phyloP scores from a whole-genome alignment of 1,140 invertebrate species.

The Battus philenor region DNA sequence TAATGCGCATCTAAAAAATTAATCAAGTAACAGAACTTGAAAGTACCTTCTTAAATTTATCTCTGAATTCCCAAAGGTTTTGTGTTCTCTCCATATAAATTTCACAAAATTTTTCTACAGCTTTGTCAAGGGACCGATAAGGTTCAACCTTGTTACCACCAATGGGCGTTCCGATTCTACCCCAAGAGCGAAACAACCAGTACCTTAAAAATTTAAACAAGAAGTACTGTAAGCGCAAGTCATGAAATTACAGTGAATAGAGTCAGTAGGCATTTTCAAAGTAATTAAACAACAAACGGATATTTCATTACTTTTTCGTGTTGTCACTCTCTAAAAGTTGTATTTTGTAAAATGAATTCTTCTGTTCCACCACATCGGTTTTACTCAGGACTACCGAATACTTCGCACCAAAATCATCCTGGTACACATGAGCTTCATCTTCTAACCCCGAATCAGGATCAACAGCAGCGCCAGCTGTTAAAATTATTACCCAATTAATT shows the following conservation, averaged over 20 bases:
- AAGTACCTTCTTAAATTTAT: constrained; percentile 86
- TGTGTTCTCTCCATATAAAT: constrained; percentile 91
- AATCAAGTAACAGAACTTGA: no score
- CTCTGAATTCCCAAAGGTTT: constrained; percentile 84
- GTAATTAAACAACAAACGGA: neutral
- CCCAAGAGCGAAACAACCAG: constrained; percentile 95
- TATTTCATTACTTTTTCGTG: constrained; percentile 71
- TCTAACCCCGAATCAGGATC: constrained; percentile 93
- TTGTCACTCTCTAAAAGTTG: constrained; percentile 91
- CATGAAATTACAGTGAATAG: no score
- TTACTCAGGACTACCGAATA: constrained; percentile 88
- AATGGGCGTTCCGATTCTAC: constrained; percentile 95
- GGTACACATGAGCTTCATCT: constrained; percentile 88
- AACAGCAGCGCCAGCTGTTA: constrained; percentile 89
- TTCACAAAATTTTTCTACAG: constrained; percentile 80
- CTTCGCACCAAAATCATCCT: constrained; percentile 76
- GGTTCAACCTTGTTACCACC: constrained; percentile 87
- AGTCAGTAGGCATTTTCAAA: neutral
- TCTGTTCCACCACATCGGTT: constrained; percentile 90
- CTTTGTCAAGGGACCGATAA: constrained; percentile 75
- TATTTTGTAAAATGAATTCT: constrained; percentile 97
- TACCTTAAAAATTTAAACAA: constrained; percentile 79
- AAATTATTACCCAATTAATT: no score
- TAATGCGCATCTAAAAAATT: constrained; percentile 2
- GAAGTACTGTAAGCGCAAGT: no score